Conservation (phyloP, 2,888 invertebrate genomes). For the Mystacides longicornis region DNA sequence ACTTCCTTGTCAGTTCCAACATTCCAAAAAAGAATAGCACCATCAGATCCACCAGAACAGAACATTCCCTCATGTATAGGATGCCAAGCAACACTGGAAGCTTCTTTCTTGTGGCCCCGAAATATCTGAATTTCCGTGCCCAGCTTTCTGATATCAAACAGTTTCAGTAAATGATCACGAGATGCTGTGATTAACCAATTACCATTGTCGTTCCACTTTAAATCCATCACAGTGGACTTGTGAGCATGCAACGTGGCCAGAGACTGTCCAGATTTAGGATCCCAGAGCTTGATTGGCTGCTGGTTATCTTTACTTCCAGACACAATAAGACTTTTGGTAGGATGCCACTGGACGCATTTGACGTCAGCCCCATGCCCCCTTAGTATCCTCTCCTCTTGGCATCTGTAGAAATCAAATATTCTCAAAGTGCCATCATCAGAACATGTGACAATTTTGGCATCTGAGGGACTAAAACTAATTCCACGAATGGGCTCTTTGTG, state of each 20-base stretch:
- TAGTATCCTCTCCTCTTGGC: conserved; percentile 90
- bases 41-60: conserved; percentile 97
- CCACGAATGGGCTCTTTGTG: conserved; percentile 99
- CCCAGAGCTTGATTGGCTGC: conserved; percentile 99
- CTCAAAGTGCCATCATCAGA: conserved; percentile 98
- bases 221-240: conserved; percentile 98
- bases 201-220: conserved; percentile 99
- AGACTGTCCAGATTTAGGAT: conserved; percentile 92
- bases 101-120: conserved; percentile 98
- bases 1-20: conserved; percentile 98
- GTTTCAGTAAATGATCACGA: conserved; percentile 90
- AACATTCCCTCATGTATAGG: conserved; percentile 96
- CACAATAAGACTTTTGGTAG: conserved; percentile 91
- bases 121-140: conserved; percentile 95
- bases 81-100: conserved; percentile 96
- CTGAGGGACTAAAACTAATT: conserved; percentile 99
- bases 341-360: conserved; percentile 99
- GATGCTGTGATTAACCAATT: conserved; percentile 99
- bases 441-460: conserved; percentile 97
- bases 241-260: conserved; percentile 97
- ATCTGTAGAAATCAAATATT: conserved; percentile 97
- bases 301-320: conserved; percentile 99
- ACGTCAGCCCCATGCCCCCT: conserved; percentile 97
- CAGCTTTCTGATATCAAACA: conserved; percentile 96
- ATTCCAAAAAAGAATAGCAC: conserved; percentile 97